Evolutionary conservation across 2,113 vertebrate genomes (phyloP).

Genomic region (Pampusana beccarii): DNA sequence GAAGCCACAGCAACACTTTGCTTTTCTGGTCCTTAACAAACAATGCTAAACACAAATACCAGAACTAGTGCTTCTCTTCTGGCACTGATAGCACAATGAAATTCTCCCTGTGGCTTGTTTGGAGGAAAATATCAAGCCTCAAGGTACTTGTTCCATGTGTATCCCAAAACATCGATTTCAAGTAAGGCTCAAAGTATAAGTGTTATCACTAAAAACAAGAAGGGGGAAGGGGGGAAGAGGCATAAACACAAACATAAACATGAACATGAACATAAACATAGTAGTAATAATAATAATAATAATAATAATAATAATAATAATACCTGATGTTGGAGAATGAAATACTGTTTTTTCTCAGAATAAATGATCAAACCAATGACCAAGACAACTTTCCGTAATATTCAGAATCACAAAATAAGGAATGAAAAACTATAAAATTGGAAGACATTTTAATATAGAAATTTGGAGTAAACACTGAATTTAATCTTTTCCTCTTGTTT

Average conservation of each 20-base stretch:
- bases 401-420: neutral
- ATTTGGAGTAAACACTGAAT: neutral
- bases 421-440: neutral
- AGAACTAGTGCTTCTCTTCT: neutral
- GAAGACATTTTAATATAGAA: neutral
- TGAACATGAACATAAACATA: too few species aligned
- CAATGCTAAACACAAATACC: neutral
- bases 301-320: too few species aligned
- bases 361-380: neutral
- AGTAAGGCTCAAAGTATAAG: neutral
- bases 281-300: too few species aligned
- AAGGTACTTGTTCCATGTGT: neutral
- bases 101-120: neutral
- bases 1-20: neutral
- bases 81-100: neutral
- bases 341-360: neutral
- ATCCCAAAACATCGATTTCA: neutral
- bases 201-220: neutral
- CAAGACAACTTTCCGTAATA: neutral
- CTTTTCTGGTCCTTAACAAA: neutral
- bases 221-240: neutral
- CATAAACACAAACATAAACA: too few species aligned
- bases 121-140: neutral
- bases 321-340: neutral
- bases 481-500: neutral